These are phyloP conservation scores for Pseudomyrmex flavicornis DNA, from an alignment of 1,140 invertebrate species.

Conservation along the genomic window DNA sequence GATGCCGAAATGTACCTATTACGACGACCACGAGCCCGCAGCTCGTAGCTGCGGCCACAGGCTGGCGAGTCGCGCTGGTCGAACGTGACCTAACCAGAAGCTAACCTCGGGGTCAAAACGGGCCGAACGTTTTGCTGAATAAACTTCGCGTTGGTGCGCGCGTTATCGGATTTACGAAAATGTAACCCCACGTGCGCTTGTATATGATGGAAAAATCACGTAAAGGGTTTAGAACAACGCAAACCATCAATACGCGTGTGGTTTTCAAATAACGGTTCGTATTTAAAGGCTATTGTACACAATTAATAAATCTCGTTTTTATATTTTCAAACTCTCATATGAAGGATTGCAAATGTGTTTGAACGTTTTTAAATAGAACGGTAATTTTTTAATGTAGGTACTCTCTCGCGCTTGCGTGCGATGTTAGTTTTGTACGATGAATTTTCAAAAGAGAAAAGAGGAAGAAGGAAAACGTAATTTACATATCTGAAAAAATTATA, in stretches of 20 bases:
- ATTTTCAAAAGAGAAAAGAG: neutral
- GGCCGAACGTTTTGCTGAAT: slow-evolving; percentile 38
- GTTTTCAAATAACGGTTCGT: neutral
- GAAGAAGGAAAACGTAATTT: neutral
- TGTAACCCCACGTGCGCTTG: neutral
- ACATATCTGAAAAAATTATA: neutral
- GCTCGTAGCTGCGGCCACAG: slow-evolving; percentile 42
- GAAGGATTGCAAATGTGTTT: neutral
- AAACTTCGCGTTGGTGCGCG: slow-evolving; percentile 25
- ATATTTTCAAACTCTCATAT: neutral
- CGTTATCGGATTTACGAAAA: slow-evolving; percentile 48
- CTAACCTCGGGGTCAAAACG: slow-evolving; percentile 51
- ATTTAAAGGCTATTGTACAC: slow-evolving; percentile 1
- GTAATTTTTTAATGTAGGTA: neutral
- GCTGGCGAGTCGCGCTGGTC: slow-evolving; percentile 44
- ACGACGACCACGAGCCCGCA: slow-evolving; percentile 69
- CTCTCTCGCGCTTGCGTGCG: neutral
- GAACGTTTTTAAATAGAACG: neutral
- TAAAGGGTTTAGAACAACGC: no score
- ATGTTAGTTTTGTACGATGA: neutral
- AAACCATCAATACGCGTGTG: neutral
- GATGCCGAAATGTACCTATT: slow-evolving; percentile 77
- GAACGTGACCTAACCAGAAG: slow-evolving; percentile 46
- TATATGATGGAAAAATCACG: slow-evolving; percentile 13
- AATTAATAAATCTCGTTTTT: neutral